Percentiles rank a stretch among this genome's conserved stretches.
Conservation (phyloP, 1,140 invertebrate species). For the Aphaenogaster rudis region DNA sequence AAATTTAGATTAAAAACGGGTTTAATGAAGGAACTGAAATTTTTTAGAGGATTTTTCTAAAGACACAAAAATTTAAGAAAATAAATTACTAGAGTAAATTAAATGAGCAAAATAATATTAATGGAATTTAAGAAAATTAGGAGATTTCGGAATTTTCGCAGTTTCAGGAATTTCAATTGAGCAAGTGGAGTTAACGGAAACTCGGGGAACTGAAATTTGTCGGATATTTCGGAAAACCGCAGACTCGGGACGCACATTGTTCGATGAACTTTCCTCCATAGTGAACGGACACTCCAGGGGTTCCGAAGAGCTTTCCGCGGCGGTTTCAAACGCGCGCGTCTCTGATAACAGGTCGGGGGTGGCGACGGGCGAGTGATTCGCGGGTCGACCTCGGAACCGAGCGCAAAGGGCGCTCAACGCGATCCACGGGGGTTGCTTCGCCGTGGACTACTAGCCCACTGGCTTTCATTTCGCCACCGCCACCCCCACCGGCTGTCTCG, state of each 20-base stretch:
- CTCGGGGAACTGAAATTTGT: neutral
- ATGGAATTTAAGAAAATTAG: neutral
- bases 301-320: conserved; percentile 11
- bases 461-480: conserved; percentile 66
- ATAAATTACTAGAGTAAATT: neutral
- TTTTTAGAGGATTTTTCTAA: neutral
- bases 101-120: neutral
- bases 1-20: neutral
- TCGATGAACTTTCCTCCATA: conserved; percentile 39
- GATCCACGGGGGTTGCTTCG: conserved; percentile 69
- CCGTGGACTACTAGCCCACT: conserved; percentile 75
- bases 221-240: conserved; percentile 28
- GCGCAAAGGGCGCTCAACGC: conserved; percentile 59
- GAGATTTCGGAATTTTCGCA: neutral
- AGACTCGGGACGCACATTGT: conserved; percentile 31
- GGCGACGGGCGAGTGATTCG: conserved; percentile 37
- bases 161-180: conserved; percentile 37
- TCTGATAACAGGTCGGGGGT: neutral
- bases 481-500: conserved; percentile 37
- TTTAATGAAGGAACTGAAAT: neutral
- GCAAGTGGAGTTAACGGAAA: neutral
- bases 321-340: conserved; percentile 22
- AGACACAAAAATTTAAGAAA: neutral
- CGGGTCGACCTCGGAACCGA: conserved; percentile 44
- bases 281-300: neutral